Evolutionary conservation across 2,797 vertebrate species (phyloP).

Genomic region (Coccyzus lansbergi): DNA sequence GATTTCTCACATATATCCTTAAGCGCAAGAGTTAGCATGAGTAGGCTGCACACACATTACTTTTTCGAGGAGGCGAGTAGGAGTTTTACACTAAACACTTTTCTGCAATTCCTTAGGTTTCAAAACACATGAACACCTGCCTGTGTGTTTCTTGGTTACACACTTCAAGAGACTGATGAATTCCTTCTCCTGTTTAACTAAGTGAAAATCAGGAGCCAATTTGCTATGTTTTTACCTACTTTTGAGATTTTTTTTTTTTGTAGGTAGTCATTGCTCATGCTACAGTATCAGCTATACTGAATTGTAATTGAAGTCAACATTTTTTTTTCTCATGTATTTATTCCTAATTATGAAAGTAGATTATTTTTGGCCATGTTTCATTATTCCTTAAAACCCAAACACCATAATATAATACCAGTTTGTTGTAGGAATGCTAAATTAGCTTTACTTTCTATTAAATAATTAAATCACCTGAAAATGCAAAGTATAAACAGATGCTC

Average conservation of each 20-base stretch:
- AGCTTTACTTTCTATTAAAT: background rate
- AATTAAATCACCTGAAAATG: background rate
- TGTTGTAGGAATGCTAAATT: background rate
- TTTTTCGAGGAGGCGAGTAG: conserved; percentile 9
- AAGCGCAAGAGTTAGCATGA: background rate
- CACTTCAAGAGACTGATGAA: conserved; percentile 1
- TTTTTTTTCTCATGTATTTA: background rate
- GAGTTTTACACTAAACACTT: conserved; percentile 5
- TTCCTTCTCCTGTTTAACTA: conserved; percentile 42
- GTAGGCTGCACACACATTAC: background rate
- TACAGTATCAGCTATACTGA: background rate
- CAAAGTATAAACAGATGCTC: background rate
- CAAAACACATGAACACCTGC: conserved; percentile 11
- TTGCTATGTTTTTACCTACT: conserved; percentile 32
- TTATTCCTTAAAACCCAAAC: background rate
- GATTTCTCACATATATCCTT: background rate
- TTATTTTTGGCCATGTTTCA: background rate
- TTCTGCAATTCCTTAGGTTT: conserved; percentile 15
- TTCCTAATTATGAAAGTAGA: background rate
- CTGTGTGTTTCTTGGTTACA: conserved; percentile 17
- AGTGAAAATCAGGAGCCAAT: conserved; percentile 19
- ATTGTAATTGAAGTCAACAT: background rate
- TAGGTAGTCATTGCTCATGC: background rate
- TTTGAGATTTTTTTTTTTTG: conserved; percentile 42
- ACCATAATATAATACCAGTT: background rate